Evolutionary conservation across 2,888 invertebrate genomes (phyloP).

Genomic region (Hydraecia micacea): DNA sequence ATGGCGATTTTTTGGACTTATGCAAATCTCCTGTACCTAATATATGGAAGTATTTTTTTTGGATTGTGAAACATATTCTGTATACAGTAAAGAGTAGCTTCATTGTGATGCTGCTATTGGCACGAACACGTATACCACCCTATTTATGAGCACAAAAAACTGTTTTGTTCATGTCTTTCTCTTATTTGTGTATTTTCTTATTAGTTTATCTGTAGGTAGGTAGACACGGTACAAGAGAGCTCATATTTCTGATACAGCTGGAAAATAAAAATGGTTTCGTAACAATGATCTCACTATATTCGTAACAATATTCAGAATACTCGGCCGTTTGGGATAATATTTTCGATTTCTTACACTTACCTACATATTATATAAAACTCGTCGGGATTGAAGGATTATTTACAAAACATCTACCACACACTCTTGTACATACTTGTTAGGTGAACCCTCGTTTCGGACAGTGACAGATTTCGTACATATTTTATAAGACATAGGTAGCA

Average conservation of each 20-base stretch:
- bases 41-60: slow-evolving; percentile 10
- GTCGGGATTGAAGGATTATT: slow-evolving; percentile 28
- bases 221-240: neutral
- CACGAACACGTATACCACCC: neutral
- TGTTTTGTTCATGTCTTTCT: slow-evolving; percentile 4
- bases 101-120: neutral
- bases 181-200: slow-evolving; percentile 23
- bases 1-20: slow-evolving; percentile 15
- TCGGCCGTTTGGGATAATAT: slow-evolving; percentile 1
- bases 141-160: neutral
- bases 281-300: slow-evolving; percentile 31
- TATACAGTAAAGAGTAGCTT: neutral
- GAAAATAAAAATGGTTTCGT: slow-evolving; percentile 20
- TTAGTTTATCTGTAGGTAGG: neutral
- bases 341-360: slow-evolving; percentile 27
- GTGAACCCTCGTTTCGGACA: slow-evolving; percentile 24
- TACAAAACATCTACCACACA: slow-evolving; percentile 17
- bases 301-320: slow-evolving; percentile 17
- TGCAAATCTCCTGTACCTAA: slow-evolving; percentile 11
- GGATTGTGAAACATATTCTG: slow-evolving; percentile 9
- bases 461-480: slow-evolving; percentile 18
- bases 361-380: slow-evolving; percentile 2
- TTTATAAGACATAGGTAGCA: neutral
- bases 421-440: slow-evolving; percentile 18
- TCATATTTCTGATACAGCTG: neutral